A percentile compares a stretch with the other conserved stretches of the same genome.
Evolutionary conservation across 2,888 invertebrate genomes (phyloP).

Genomic region (Melangyna quadrimaculata): DNA sequence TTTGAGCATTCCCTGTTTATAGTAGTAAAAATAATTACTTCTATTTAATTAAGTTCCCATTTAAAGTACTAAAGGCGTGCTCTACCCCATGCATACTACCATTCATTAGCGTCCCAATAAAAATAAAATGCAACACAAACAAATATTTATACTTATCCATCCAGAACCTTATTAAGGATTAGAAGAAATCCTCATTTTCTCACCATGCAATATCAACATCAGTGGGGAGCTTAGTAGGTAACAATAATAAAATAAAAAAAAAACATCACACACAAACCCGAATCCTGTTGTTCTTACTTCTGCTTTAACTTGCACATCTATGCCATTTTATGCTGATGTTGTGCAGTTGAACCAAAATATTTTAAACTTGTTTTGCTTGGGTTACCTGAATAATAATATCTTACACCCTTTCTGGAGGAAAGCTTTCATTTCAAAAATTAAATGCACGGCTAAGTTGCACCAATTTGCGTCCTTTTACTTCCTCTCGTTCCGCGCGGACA

Average conservation of each 20-base stretch:
- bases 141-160: slow-evolving; percentile 4
- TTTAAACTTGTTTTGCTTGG: slow-evolving; percentile 52
- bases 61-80: slow-evolving; percentile 17
- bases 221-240: background rate
- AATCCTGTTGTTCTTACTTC: slow-evolving; percentile 8
- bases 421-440: background rate
- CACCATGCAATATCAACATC: slow-evolving; percentile 12
- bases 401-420: slow-evolving; percentile 3
- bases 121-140: slow-evolving; percentile 26
- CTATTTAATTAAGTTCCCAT: slow-evolving; percentile 42
- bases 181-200: slow-evolving; percentile 27
- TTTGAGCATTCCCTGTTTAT: background rate
- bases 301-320: slow-evolving; percentile 23
- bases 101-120: slow-evolving; percentile 20
- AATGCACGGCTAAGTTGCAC: background rate
- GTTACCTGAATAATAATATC: slow-evolving; percentile 61
- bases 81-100: background rate
- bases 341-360: slow-evolving; percentile 45
- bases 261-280: slow-evolving; percentile 6
- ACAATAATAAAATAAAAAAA: slow-evolving; percentile 1
- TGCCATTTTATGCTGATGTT: slow-evolving; percentile 48
- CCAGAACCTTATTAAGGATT: slow-evolving; percentile 46
- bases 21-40: background rate
- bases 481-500: no score
- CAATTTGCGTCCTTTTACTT: background rate